Conservation (phyloP, 2,797 vertebrate genomes). For the Fistularia tabacaria region DNA sequence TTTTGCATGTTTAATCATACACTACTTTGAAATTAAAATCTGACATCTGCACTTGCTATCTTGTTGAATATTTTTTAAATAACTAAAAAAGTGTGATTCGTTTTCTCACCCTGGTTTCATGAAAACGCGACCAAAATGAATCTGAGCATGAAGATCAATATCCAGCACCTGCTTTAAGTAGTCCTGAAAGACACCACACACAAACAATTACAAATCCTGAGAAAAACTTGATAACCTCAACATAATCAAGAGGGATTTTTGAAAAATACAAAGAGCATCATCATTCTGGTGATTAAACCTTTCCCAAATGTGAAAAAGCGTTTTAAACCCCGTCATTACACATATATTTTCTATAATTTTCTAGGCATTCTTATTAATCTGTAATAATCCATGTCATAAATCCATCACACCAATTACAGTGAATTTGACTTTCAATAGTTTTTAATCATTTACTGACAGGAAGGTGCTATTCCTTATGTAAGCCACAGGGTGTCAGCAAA, state of each 20-base stretch:
- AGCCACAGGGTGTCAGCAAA: conserved; percentile 60
- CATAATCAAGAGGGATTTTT: background rate
- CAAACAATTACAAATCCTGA: background rate
- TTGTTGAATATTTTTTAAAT: background rate
- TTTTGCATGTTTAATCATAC: too few species aligned
- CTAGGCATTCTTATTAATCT: too few species aligned
- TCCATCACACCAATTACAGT: too few species aligned
- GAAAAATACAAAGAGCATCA: background rate
- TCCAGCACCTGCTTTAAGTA: conserved; percentile 99
- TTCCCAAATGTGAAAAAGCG: too few species aligned
- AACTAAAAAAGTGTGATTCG: background rate
- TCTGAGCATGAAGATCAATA: conserved; percentile 98
- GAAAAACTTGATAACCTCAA: background rate
- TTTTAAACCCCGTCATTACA: too few species aligned
- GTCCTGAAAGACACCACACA: conserved; percentile 74
- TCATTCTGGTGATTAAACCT: too few species aligned
- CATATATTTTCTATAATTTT: too few species aligned
- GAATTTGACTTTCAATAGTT: too few species aligned
- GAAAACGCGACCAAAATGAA: conserved; percentile 98
- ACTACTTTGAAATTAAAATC: too few species aligned
- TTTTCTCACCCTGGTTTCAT: conserved; percentile 88
- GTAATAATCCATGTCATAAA: too few species aligned
- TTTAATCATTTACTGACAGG: background rate
- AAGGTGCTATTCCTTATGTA: background rate
- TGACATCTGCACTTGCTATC: too few species aligned